Evolutionary conservation across 2,113 vertebrate genomes (phyloP).

Genomic region (Taxidea taxus): DNA sequence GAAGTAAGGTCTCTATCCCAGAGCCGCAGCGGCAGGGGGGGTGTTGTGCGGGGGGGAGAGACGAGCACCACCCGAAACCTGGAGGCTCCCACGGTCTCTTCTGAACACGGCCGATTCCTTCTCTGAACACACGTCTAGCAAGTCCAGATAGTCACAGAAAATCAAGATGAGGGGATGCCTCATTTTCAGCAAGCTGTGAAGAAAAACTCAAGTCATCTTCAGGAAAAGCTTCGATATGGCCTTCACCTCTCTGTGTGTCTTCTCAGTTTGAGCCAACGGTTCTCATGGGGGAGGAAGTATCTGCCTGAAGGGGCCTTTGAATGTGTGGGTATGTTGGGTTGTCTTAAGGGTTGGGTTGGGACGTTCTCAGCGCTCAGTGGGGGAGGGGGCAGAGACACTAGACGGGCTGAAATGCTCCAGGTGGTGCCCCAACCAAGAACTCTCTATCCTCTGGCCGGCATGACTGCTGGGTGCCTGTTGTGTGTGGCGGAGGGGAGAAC

Average conservation of each 20-base stretch:
- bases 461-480: background rate
- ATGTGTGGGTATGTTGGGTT: too few species aligned
- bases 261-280: background rate
- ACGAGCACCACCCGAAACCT: fast-evolving
- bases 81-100: background rate
- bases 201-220: too few species aligned
- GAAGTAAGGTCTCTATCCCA: background rate
- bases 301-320: background rate
- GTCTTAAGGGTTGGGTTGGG: background rate
- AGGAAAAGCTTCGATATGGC: too few species aligned
- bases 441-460: too few species aligned
- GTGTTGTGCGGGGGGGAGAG: too few species aligned
- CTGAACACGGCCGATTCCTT: background rate
- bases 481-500: background rate
- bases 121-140: background rate
- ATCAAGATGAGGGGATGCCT: fast-evolving
- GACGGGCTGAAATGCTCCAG: background rate
- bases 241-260: background rate
- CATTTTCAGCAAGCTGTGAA: background rate
- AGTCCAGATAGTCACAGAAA: background rate
- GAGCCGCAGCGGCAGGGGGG: too few species aligned
- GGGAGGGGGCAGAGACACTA: background rate
- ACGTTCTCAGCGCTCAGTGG: background rate
- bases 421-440: background rate
- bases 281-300: background rate